Evolutionary conservation across 2,113 vertebrate species (phyloP).

Genomic region (Atherinomorus stipes): DNA sequence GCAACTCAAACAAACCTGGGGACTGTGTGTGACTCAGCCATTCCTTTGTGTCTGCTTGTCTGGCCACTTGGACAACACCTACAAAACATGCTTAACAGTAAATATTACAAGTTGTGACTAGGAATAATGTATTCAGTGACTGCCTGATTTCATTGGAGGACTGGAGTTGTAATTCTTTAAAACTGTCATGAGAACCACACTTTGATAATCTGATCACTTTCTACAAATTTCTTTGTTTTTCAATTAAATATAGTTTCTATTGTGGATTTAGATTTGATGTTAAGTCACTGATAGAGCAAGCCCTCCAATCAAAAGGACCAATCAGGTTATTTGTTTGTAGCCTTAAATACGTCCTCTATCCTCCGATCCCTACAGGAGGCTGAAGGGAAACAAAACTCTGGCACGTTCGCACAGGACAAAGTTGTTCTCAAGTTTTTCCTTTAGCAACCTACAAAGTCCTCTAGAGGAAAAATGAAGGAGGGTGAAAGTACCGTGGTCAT

Average conservation of each 20-base stretch:
- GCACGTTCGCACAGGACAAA: too few species aligned
- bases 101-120: conserved; percentile 40
- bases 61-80: conserved; percentile 51
- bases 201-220: too few species aligned
- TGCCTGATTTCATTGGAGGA: background rate
- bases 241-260: too few species aligned
- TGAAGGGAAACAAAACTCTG: too few species aligned
- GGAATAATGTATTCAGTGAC: background rate
- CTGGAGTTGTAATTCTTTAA: background rate
- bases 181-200: background rate
- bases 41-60: conserved; percentile 59
- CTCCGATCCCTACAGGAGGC: too few species aligned
- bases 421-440: background rate
- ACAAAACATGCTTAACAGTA: conserved; percentile 50
- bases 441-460: background rate
- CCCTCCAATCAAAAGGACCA: background rate
- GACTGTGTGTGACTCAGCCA: conserved; percentile 75
- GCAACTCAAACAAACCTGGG: conserved; percentile 76
- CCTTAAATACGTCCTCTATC: too few species aligned
- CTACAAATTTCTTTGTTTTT: too few species aligned
- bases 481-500: too few species aligned
- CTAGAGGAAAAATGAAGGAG: too few species aligned
- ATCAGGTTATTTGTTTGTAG: too few species aligned
- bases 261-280: background rate
- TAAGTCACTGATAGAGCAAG: background rate